Base-by-base conservation (phyloP, 2,113 vertebrate species). In the Charina bottae region DNA sequence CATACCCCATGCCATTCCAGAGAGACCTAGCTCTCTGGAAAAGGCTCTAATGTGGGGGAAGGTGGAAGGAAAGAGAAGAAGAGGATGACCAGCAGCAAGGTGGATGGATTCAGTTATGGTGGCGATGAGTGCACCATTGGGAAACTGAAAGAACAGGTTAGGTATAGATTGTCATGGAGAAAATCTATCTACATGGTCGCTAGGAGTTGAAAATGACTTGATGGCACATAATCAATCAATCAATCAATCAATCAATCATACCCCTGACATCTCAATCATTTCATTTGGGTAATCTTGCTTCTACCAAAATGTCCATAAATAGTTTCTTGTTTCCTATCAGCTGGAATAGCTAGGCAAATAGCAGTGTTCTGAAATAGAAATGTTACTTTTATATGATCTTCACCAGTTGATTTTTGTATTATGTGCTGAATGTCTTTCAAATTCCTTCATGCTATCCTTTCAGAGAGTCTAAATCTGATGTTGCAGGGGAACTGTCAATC, bases 341-440 rank as follows among this genome's bases (percentile, higher is more conserved):
- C 78, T 62, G 6, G 64, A 93, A 92, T 87, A 92, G 91, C 92
- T 92, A 91, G 0, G 0, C 62, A 94, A 15, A 3, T 11, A 4
- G 10, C 55, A n/a, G 11, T 84, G 17, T 89, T 88, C 90, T 94
- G 85, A 93, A 94, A 68, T 19, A 94, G 46, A 49, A 91, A 87
- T n/a, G 24, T 92, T 84, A 55, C 15, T 58, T 24, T 59, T 90
- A 72, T 93, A n/a, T 46, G 10, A 95, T 46, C 21, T 95, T 93
- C 62, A 62, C 21, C 58, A 54, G 33, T 19, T 89, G 26, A 78
- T 84, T 23, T 95, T 94, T 89, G 72, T 90, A 87, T 88, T 49
- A 91, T 91, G 28, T 92, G 55, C 91, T 56, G 90, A 68, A 83
- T 90, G 0, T 59, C 42, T 90, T 24, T 92, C 59, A 91, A 89